These are phyloP conservation scores for Pocillopora meandrina DNA, from an alignment of 92 coral and sea anemone genomes.

Conservation along the genomic window DNA sequence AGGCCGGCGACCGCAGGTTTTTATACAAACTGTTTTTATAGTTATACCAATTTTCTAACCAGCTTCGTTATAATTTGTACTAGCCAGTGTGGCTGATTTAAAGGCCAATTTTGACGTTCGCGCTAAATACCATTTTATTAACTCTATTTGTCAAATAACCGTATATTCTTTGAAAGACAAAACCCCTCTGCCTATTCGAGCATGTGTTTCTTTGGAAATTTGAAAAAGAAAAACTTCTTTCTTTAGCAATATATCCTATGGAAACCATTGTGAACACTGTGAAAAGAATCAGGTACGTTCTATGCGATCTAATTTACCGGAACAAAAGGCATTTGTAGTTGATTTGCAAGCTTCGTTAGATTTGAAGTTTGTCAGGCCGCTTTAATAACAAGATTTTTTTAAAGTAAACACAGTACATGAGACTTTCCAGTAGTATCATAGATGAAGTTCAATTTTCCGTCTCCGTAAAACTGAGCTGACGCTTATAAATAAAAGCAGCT, in stretches of 20 bases:
- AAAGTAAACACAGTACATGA: conserved; percentile 27
- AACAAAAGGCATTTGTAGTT: conserved; percentile 25
- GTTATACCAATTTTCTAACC: too few relatives aligned
- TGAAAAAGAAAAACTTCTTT: conserved; percentile 17
- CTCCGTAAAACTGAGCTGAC: neutral
- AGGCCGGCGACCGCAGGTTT: conserved; percentile 16
- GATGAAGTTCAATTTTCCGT: conserved; percentile 21
- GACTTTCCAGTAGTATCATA: neutral
- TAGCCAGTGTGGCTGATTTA: conserved; percentile 8
- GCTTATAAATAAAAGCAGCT: neutral
- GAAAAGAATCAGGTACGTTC: conserved; percentile 25
- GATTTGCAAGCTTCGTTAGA: conserved; percentile 16
- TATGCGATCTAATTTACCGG: conserved; percentile 29
- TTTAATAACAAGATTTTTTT: conserved; percentile 24
- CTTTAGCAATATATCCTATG: conserved; percentile 13
- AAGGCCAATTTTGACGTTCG: conserved; percentile 31
- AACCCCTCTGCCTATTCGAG: conserved; percentile 2
- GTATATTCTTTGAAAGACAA: neutral
- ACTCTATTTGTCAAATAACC: neutral
- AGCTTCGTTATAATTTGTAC: neutral
- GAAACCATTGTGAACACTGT: conserved; percentile 34
- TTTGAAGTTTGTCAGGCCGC: conserved; percentile 23
- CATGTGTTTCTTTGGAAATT: conserved; percentile 39
- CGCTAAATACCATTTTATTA: conserved; percentile 38
- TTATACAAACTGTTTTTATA: conserved; percentile 18